These are phyloP conservation scores for Heloderma charlesbogerti DNA, from an alignment of 2,113 vertebrate species.

Conservation along the genomic window DNA sequence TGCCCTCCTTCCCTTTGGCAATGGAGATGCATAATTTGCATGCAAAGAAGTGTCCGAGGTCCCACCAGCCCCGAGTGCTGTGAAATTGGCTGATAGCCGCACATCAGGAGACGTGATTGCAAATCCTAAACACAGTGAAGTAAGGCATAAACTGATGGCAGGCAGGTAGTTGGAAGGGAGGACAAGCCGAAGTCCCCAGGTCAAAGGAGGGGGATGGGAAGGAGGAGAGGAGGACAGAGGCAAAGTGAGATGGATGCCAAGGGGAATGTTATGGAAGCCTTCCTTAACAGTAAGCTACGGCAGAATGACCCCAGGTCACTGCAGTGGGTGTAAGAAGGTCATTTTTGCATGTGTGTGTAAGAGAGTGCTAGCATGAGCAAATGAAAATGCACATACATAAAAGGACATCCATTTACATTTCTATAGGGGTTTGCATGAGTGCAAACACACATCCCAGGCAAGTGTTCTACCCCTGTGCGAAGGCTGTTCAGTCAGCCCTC, in stretches of 20 bases:
- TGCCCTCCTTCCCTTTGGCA: conserved; percentile 2
- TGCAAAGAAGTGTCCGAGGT: conserved; percentile 39
- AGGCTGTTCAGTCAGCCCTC: not conserved
- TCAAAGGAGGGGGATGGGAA: not conserved
- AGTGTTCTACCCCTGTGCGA: not conserved
- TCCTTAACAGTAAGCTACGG: conserved; percentile 4
- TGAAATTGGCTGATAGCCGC: conserved; percentile 48
- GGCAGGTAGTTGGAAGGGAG: conserved; percentile 6
- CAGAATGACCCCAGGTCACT: not conserved
- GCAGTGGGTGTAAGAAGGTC: not conserved
- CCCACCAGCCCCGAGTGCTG: conserved; percentile 15
- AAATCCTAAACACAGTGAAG: conserved; percentile 28
- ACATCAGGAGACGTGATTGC: conserved; percentile 34
- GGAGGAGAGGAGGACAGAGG: fast-evolving
- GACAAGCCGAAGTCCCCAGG: fast-evolving
- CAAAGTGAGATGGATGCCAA: not conserved
- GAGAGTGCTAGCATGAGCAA: not conserved
- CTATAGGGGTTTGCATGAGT: not conserved
- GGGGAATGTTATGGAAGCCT: not conserved
- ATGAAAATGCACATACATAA: not conserved
- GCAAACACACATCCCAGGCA: not conserved
- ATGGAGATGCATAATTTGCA: conserved; percentile 30
- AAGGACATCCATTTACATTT: not conserved
- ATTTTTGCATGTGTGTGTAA: not conserved
- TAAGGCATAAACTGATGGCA: conserved; percentile 18